Percentiles rank a stretch among this genome's conserved stretches.
Evolutionary conservation across 2,888 invertebrate genomes (phyloP).

Genomic region (Lobophora halterata): DNA sequence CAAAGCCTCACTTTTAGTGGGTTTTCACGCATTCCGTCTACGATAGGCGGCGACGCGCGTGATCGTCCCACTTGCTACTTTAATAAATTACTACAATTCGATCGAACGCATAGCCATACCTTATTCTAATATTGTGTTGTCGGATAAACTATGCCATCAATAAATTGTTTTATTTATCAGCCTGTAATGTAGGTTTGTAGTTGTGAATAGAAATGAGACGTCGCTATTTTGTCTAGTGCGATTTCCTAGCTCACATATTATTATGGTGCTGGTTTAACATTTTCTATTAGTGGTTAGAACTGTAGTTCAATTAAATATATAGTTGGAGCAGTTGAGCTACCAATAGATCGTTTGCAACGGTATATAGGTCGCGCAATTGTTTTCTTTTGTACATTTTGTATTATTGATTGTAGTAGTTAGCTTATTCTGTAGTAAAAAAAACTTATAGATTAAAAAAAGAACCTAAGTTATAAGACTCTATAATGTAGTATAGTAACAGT

Average conservation of each 20-base stretch:
- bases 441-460: no score
- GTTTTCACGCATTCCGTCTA: conserved; percentile 63
- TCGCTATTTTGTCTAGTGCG: conserved; percentile 41
- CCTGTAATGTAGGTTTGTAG: conserved; percentile 37
- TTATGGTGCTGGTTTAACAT: conserved; percentile 21
- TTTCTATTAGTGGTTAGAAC: conserved; percentile 22
- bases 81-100: conserved; percentile 57
- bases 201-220: conserved; percentile 51
- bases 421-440: no score
- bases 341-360: no score
- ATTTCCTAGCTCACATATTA: conserved; percentile 18
- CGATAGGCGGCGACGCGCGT: conserved; percentile 41
- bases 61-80: conserved; percentile 60
- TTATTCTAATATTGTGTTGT: conserved; percentile 38
- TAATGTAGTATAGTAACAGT: no score
- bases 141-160: conserved; percentile 48
- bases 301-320: no score
- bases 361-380: no score
- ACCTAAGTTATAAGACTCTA: no score
- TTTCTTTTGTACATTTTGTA: no score
- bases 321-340: no score
- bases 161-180: conserved; percentile 59
- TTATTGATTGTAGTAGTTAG: no score
- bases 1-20: conserved; percentile 44
- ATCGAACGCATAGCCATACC: conserved; percentile 36